Evolutionary conservation across 2,797 vertebrate species (phyloP).

Genomic region (Rhynchonycteris naso): DNA sequence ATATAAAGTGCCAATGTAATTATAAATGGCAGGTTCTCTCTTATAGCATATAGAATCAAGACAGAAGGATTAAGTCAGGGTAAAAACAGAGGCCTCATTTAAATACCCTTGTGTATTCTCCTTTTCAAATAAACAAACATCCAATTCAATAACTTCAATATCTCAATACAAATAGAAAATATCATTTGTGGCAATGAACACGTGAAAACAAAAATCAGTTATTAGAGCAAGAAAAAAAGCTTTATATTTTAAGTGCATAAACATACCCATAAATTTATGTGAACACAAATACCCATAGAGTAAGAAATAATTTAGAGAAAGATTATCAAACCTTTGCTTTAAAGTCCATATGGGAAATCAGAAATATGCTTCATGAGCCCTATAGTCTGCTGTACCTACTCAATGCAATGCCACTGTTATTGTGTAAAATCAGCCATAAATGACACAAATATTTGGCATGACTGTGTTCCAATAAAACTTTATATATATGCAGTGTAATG

Average conservation of each 20-base stretch:
- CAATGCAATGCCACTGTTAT: not conserved
- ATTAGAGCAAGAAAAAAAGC: not conserved
- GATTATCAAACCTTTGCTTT: not conserved
- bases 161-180: not conserved
- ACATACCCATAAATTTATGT: not conserved
- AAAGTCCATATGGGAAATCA: not conserved
- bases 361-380: not conserved
- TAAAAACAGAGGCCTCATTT: not conserved
- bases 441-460: not conserved
- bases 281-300: not conserved
- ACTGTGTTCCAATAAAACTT: not conserved
- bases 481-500: not conserved
- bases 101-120: not conserved
- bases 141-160: not conserved
- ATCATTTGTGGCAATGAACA: not conserved
- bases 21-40: not conserved
- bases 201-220: not conserved
- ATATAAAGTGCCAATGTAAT: not conserved
- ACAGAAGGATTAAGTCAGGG: not conserved
- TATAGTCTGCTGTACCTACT: not conserved
- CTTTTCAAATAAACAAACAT: not conserved
- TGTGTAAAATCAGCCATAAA: not conserved
- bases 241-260: not conserved
- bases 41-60: not conserved
- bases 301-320: not conserved